These are phyloP conservation scores for Rhineura floridana DNA, from an alignment of 2,113 vertebrate genomes.

Conservation along the genomic window DNA sequence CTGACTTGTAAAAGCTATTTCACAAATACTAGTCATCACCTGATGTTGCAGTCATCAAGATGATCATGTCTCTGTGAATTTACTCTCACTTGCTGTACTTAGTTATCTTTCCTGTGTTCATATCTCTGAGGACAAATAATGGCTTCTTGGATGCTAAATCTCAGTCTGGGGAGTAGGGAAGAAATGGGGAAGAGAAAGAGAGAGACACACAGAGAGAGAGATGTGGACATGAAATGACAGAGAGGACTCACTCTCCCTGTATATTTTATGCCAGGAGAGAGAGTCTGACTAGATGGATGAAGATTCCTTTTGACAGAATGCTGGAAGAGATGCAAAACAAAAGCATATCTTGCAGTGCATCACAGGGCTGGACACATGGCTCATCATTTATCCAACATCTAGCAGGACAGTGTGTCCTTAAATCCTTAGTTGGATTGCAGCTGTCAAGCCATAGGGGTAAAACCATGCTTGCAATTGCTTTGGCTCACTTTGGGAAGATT, in stretches of 20 bases:
- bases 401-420: constrained; percentile 56
- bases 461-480: neutral
- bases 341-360: constrained; percentile 32
- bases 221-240: neutral
- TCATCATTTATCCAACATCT: constrained; percentile 52
- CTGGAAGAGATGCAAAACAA: constrained; percentile 47
- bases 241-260: constrained; percentile 29
- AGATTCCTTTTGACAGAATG: constrained; percentile 61
- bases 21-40: neutral
- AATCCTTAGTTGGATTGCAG: neutral
- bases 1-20: neutral
- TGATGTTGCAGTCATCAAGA: neutral
- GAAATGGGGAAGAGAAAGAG: neutral
- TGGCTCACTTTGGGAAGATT: neutral
- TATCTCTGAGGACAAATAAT: neutral
- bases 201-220: neutral
- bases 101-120: constrained; percentile 35
- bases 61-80: neutral
- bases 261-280: constrained; percentile 36
- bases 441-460: neutral
- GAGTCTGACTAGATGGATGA: constrained; percentile 41
- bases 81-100: constrained; percentile 22
- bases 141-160: constrained; percentile 1
- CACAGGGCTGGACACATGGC: constrained; percentile 32
- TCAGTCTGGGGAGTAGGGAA: neutral